phyloP scores from a whole-genome alignment of 2,797 vertebrate species.

The Halcyon smyrnensis region DNA sequence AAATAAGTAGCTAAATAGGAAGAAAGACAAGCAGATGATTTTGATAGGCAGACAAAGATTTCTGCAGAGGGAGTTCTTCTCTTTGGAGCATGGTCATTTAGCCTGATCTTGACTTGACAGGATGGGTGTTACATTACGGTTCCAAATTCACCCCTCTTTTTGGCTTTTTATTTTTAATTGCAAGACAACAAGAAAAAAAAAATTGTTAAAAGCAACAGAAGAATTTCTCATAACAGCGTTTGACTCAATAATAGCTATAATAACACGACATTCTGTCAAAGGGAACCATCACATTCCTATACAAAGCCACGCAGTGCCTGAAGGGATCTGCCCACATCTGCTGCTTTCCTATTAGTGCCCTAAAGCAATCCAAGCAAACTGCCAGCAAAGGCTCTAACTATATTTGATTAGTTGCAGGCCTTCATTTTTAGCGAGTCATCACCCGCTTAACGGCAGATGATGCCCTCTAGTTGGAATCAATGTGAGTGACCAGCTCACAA shows the following conservation, averaged over 20 bases:
- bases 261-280: background rate
- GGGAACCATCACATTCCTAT: slow-evolving; percentile 59
- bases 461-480: slow-evolving; percentile 88
- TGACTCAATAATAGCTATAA: background rate
- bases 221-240: background rate
- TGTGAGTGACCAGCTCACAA: slow-evolving; percentile 91
- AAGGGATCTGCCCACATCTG: slow-evolving; percentile 47
- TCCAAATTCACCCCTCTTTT: background rate
- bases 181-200: background rate
- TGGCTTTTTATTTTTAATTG: background rate
- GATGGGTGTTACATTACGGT: background rate
- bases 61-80: background rate
- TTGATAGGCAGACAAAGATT: background rate
- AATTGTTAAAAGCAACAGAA: background rate
- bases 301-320: slow-evolving; percentile 23
- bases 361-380: slow-evolving; percentile 51
- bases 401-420: slow-evolving; percentile 80
- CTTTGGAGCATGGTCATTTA: background rate
- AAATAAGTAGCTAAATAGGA: slow-evolving; percentile 11
- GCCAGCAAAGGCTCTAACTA: slow-evolving; percentile 71
- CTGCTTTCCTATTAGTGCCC: slow-evolving; percentile 24
- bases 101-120: background rate
- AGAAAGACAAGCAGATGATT: background rate
- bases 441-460: slow-evolving; percentile 84
- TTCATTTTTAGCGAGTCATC: slow-evolving; percentile 85